Evolutionary conservation across 2,113 vertebrate species (phyloP), one percentile per base, ranked within the genome.

Genomic region (Myrmecophaga tridactyla): DNA sequence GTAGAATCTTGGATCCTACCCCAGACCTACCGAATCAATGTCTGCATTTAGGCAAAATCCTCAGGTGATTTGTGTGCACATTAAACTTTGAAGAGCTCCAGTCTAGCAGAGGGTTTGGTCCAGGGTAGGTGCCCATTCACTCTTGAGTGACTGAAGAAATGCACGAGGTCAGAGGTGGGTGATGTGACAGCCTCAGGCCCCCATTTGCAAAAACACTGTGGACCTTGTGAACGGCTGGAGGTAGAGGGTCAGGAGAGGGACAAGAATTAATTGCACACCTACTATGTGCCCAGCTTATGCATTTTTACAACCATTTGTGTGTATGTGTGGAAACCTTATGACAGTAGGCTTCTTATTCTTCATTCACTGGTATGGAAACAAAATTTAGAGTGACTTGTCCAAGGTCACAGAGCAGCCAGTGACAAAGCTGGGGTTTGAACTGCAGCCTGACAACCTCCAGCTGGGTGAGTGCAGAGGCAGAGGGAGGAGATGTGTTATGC

Each of bases 201-300:
- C n/a, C n/a, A 8, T 25, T 31, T 48, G 25, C n/a, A 70, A 36
- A 6, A 13, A 0, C 31, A 3, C 53, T 3, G 11, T 1, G 5
- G 56, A 34, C 13, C 23, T 65, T 36, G 58, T 25, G 20, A n/a
- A 4, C 15, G 51, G 34, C 23, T 43, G 15, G n/a, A 60, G 39
- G 25, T 15, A 25, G 2, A 34, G 20, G 3, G 15, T 29, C 36
- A 36, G 76, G 8, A 25, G 10, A 7, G 9, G 77, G 60, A 20
- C 25, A 76, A 10, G 72, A 43, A 48, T 31, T 18, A 31, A 31
- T 76, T 76, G 31, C 31, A 29, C 29, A 21, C 0, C 7, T 6
- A 1, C 43, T 13, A 0, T 0, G 0, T 2, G 58, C 34, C 82
- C 43, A 18, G 69, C 1, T 21, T 58, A 2, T 7, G 39, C 0